Evolutionary conservation across 2,797 vertebrate species (phyloP).

Genomic region (Melanotaenia boesemani): DNA sequence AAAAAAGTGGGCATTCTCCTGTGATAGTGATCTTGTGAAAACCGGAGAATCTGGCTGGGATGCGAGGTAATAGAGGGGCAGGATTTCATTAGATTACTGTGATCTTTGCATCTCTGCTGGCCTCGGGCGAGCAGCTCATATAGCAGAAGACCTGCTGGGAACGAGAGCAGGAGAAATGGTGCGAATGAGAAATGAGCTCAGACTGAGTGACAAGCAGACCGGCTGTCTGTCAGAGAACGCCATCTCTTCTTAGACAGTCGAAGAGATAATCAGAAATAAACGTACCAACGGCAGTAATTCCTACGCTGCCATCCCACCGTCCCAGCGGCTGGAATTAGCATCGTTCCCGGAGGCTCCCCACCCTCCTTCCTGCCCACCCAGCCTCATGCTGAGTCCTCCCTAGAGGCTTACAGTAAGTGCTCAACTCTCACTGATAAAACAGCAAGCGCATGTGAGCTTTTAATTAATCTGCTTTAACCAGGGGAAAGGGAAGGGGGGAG

Average conservation of each 20-base stretch:
- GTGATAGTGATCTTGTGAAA: neutral
- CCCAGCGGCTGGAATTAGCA: slow-evolving; percentile 70
- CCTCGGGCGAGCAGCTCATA: slow-evolving; percentile 20
- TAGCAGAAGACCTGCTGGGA: neutral
- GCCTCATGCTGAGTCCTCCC: slow-evolving; percentile 48
- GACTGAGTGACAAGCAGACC: slow-evolving; percentile 43
- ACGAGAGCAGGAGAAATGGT: neutral
- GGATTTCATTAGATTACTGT: slow-evolving; percentile 32
- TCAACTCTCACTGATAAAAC: slow-evolving; percentile 74
- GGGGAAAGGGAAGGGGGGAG: slow-evolving; percentile 18
- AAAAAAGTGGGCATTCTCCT: neutral
- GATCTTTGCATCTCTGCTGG: slow-evolving; percentile 16
- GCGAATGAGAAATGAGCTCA: slow-evolving; percentile 33
- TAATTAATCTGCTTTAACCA: slow-evolving; percentile 79
- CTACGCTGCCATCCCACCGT: slow-evolving; percentile 41
- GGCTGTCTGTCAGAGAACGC: slow-evolving; percentile 25
- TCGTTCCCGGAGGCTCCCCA: slow-evolving; percentile 54
- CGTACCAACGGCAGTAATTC: slow-evolving; percentile 43
- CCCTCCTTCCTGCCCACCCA: slow-evolving; percentile 49
- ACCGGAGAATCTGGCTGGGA: neutral
- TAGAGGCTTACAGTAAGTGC: slow-evolving; percentile 73
- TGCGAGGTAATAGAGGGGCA: slow-evolving; percentile 4
- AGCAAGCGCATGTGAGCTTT: slow-evolving; percentile 62
- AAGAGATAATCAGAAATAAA: slow-evolving; percentile 53
- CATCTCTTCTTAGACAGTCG: slow-evolving; percentile 44